Conservation (phyloP, 2,888 invertebrate genomes). For the Eupelmus urozonus region DNA sequence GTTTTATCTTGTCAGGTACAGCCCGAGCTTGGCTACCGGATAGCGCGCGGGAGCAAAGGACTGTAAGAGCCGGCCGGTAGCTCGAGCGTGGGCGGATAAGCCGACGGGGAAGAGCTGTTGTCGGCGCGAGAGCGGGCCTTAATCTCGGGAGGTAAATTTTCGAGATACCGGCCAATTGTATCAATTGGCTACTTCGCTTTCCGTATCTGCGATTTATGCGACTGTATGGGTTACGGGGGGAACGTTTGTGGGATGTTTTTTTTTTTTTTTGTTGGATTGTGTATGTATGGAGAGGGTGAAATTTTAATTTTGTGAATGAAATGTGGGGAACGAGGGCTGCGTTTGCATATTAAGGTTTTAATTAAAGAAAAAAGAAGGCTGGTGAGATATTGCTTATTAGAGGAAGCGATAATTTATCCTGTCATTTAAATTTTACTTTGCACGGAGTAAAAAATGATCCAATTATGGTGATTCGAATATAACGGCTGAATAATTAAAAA, state of each 20-base stretch:
- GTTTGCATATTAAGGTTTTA: not conserved
- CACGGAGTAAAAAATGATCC: not conserved
- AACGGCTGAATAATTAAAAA: too few species aligned
- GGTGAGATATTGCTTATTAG: too few species aligned
- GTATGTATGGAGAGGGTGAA: too few species aligned
- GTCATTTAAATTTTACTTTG: not conserved
- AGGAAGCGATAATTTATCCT: not conserved
- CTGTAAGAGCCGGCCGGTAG: not conserved
- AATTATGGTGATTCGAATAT: not conserved
- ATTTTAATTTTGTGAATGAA: too few species aligned
- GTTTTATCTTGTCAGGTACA: constrained; percentile 34
- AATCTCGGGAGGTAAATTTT: constrained; percentile 34
- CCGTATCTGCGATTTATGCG: constrained; percentile 15
- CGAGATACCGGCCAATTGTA: constrained; percentile 37
- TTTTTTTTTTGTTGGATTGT: too few species aligned
- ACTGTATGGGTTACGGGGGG: not conserved
- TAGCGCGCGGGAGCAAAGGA: not conserved
- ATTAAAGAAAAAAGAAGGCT: not conserved
- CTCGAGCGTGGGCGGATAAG: constrained; percentile 36
- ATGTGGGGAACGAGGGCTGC: not conserved
- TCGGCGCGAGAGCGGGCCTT: not conserved
- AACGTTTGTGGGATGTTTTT: too few species aligned
- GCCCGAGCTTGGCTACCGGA: constrained; percentile 24
- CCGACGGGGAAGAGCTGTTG: not conserved
- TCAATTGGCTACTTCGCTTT: constrained; percentile 18